Percentiles rank a stretch among this genome's conserved stretches.
These are phyloP conservation scores for Drosophila diplacantha DNA, from an alignment of 2,888 invertebrate species.

Conservation along the genomic window DNA sequence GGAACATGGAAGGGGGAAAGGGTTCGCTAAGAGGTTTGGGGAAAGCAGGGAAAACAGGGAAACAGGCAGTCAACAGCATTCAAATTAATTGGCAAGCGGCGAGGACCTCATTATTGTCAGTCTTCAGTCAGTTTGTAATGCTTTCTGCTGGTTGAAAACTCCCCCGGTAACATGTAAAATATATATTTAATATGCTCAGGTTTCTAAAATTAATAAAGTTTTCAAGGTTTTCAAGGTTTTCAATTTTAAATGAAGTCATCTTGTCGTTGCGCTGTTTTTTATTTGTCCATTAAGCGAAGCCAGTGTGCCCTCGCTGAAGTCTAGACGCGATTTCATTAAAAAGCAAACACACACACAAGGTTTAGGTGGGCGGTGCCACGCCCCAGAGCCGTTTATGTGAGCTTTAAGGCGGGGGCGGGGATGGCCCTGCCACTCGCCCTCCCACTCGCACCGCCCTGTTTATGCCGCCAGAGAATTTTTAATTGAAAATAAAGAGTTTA, in stretches of 20 bases:
- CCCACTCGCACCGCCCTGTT: conserved; percentile 9
- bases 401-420: not conserved
- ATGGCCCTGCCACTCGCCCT: not conserved
- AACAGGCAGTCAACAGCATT: conserved; percentile 40
- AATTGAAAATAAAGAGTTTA: conserved; percentile 60
- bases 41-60: not conserved
- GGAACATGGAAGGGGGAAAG: too few relatives aligned
- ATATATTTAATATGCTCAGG: not conserved
- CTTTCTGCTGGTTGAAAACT: not conserved
- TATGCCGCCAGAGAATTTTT: conserved; percentile 41
- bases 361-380: conserved; percentile 9
- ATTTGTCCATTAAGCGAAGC: conserved; percentile 36
- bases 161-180: not conserved
- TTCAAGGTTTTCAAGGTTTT: not conserved
- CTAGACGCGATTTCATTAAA: conserved; percentile 50
- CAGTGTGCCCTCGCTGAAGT: conserved; percentile 26
- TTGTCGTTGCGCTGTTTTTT: conserved; percentile 16
- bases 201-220: not conserved
- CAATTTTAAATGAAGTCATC: conserved; percentile 6
- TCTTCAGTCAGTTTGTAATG: conserved; percentile 1
- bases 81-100: conserved; percentile 48
- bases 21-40: not conserved
- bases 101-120: conserved; percentile 7
- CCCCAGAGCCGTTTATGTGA: conserved; percentile 26
- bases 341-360: conserved; percentile 19